Conservation (phyloP, 2,888 invertebrate species). For the Macropis europaea region DNA sequence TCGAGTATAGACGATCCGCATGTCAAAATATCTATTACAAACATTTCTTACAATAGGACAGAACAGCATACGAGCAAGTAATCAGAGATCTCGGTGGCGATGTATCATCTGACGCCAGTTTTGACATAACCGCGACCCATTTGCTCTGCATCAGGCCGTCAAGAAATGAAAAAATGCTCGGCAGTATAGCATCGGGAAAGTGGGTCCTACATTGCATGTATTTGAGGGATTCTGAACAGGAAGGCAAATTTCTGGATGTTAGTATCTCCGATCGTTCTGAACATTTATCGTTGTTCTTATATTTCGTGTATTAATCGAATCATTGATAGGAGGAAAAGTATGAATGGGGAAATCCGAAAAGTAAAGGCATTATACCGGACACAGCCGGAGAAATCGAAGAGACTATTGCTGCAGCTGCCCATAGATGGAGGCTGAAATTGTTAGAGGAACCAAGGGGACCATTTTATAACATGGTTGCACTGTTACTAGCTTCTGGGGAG, state of each 20-base stretch:
- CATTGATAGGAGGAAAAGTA: conserved; percentile 86
- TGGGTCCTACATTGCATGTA: conserved; percentile 94
- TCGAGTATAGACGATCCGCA: not conserved
- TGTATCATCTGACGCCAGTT: conserved; percentile 82
- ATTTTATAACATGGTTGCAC: conserved; percentile 80
- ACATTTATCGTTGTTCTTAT: not conserved
- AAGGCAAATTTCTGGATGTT: conserved; percentile 85
- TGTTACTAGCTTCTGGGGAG: conserved; percentile 83
- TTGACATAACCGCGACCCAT: conserved; percentile 87
- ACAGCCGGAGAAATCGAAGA: conserved; percentile 78
- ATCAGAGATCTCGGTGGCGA: conserved; percentile 85
- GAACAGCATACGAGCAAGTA: conserved; percentile 81
- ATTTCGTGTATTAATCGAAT: not conserved
- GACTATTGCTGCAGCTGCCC: conserved; percentile 82
- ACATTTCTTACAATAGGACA: conserved; percentile 77
- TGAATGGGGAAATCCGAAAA: conserved; percentile 91
- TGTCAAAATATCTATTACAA: not conserved
- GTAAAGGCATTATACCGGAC: conserved; percentile 80
- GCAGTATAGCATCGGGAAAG: conserved; percentile 92
- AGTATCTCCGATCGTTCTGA: conserved; percentile 57
- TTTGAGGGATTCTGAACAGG: conserved; percentile 84
- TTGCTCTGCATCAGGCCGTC: conserved; percentile 87
- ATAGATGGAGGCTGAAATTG: conserved; percentile 86
- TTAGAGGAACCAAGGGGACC: conserved; percentile 77
- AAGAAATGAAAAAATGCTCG: conserved; percentile 93